Evolutionary conservation across 2,113 vertebrate genomes (phyloP).

Genomic region (Cottus gobio): DNA sequence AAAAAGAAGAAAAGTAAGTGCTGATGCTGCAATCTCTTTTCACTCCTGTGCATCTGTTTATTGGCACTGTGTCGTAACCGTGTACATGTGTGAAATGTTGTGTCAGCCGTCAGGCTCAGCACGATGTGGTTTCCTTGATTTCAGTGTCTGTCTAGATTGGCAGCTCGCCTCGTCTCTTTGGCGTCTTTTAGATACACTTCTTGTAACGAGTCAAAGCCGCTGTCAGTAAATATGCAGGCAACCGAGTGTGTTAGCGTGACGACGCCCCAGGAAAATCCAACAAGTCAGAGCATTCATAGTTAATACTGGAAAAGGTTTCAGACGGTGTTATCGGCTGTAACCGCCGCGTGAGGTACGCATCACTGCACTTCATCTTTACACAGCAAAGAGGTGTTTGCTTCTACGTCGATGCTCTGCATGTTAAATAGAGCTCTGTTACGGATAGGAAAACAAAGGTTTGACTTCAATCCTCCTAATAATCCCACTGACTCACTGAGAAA

Average conservation of each 20-base stretch:
- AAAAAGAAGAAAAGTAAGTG: background rate
- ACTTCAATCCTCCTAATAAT: background rate
- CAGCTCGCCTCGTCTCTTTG: slow-evolving; percentile 14
- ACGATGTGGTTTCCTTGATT: slow-evolving; percentile 34
- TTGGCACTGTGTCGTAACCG: background rate
- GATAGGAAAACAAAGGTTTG: background rate
- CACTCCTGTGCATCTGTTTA: slow-evolving; percentile 14
- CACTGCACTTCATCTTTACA: background rate
- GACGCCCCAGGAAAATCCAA: background rate
- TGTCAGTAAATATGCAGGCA: background rate
- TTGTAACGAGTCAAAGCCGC: slow-evolving; percentile 23
- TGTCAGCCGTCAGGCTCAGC: slow-evolving; percentile 48
- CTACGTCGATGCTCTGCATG: background rate
- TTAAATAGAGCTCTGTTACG: background rate
- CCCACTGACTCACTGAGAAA: background rate
- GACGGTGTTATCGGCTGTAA: too few relatives aligned
- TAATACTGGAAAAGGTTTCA: background rate
- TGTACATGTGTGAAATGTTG: slow-evolving; percentile 11
- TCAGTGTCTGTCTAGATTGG: slow-evolving; percentile 30
- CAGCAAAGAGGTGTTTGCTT: background rate
- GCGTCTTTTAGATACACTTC: slow-evolving; percentile 20
- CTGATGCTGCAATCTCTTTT: background rate
- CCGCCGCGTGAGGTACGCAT: too few relatives aligned
- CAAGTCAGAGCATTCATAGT: background rate
- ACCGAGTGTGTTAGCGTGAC: background rate